phyloP scores from a whole-genome alignment of 2,888 invertebrate species.

The Blomia tropicalis region DNA sequence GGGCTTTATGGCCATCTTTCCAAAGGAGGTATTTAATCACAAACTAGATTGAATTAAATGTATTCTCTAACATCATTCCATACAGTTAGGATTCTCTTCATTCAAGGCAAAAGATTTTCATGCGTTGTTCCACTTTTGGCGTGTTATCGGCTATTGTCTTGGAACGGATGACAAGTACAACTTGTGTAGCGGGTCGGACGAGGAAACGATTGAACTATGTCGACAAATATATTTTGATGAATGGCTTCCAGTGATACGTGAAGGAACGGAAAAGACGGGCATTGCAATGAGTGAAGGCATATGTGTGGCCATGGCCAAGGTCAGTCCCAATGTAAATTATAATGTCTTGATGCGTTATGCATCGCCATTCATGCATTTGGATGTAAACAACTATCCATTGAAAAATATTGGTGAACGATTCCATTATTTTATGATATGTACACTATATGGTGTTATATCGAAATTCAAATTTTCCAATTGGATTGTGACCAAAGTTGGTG shows the following conservation, averaged over 20 bases:
- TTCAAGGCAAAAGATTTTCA: conserved; percentile 49
- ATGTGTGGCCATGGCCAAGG: conserved; percentile 16
- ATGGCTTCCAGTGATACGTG: conserved; percentile 13
- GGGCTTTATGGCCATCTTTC: conserved; percentile 50
- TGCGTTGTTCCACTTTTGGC: conserved; percentile 65
- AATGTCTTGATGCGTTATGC: conserved; percentile 19
- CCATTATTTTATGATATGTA: neutral
- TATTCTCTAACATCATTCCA: neutral
- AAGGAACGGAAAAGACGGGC: neutral
- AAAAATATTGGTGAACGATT: neutral
- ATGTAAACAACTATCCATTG: neutral
- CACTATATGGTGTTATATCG: neutral
- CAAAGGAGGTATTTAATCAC: conserved; percentile 38
- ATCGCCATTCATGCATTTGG: conserved; percentile 10
- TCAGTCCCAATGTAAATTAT: neutral
- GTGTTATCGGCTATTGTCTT: conserved; percentile 57
- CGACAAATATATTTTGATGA: conserved; percentile 14
- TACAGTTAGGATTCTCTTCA: conserved; percentile 46
- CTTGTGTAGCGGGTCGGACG: conserved; percentile 18
- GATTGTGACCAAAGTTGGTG: neutral
- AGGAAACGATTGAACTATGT: conserved; percentile 19
- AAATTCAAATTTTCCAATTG: neutral
- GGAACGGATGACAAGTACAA: conserved; percentile 52
- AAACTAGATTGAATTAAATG: neutral
- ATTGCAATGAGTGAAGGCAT: conserved; percentile 19